phyloP scores from a whole-genome alignment of 2,888 invertebrate species.

The Dilophus febrilis region DNA sequence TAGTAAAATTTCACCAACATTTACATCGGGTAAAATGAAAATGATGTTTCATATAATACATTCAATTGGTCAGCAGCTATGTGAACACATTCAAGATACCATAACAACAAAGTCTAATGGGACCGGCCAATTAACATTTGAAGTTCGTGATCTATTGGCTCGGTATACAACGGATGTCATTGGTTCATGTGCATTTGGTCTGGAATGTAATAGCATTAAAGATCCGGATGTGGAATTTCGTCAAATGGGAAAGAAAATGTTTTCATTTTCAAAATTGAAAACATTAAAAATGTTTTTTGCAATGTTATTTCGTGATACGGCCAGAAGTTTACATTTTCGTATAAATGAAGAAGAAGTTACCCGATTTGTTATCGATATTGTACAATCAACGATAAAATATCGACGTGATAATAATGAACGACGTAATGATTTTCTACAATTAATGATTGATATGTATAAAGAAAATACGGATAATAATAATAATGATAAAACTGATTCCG shows the following conservation, averaged over 20 bases:
- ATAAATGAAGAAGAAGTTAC: constrained; percentile 4
- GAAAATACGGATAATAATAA: constrained; percentile 18
- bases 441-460: constrained; percentile 35
- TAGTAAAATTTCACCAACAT: constrained; percentile 10
- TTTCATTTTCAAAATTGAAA: constrained; percentile 13
- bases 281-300: constrained; percentile 4
- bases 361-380: constrained; percentile 30
- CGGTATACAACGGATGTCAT: constrained; percentile 15
- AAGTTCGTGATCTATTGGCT: constrained; percentile 5
- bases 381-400: constrained; percentile 30
- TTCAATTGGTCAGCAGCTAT: constrained; percentile 3
- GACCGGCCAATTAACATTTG: constrained; percentile 1
- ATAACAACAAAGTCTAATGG: neutral
- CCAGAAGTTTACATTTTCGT: neutral
- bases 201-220: constrained; percentile 40
- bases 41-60: constrained; percentile 7
- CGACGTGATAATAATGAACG: constrained; percentile 25
- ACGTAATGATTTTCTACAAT: constrained; percentile 37
- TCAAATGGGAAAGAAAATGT: constrained; percentile 31
- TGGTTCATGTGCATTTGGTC: constrained; percentile 38
- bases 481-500: neutral
- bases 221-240: constrained; percentile 37
- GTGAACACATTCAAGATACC: constrained; percentile 2
- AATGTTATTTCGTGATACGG: constrained; percentile 2
- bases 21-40: constrained; percentile 9